Evolutionary conservation across 2,797 vertebrate genomes (phyloP).

Genomic region (Chloroceryle amazona): DNA sequence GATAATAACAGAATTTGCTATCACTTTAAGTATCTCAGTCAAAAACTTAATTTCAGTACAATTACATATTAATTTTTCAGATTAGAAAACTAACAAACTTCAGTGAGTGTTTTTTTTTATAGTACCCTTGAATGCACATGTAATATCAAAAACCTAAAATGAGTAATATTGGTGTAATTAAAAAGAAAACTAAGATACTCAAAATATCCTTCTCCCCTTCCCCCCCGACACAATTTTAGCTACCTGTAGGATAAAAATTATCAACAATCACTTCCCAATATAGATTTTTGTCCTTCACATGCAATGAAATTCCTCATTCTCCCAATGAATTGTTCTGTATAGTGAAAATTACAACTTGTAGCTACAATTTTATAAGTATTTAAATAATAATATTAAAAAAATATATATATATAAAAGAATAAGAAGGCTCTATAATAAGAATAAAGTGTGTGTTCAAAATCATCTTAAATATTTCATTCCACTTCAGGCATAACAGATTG

Average conservation of each 20-base stretch:
- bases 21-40: background rate
- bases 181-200: background rate
- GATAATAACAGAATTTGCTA: background rate
- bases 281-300: background rate
- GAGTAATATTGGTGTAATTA: background rate
- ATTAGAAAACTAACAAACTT: background rate
- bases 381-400: too few species aligned
- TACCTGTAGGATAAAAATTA: background rate
- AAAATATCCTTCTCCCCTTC: background rate
- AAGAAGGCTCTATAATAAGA: background rate
- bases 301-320: background rate
- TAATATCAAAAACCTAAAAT: background rate
- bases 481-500: background rate
- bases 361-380: background rate
- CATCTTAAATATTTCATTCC: background rate
- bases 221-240: fast-evolving
- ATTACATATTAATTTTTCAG: background rate
- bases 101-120: background rate
- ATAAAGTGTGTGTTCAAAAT: background rate
- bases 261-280: background rate
- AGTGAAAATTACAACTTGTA: background rate
- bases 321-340: background rate
- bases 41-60: background rate
- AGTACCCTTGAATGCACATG: background rate
- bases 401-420: too few species aligned